A percentile compares a stretch with the other conserved stretches of the same genome.
phyloP scores from a whole-genome alignment of 2,888 invertebrate genomes.

The Hemistola chrysoprasaria region DNA sequence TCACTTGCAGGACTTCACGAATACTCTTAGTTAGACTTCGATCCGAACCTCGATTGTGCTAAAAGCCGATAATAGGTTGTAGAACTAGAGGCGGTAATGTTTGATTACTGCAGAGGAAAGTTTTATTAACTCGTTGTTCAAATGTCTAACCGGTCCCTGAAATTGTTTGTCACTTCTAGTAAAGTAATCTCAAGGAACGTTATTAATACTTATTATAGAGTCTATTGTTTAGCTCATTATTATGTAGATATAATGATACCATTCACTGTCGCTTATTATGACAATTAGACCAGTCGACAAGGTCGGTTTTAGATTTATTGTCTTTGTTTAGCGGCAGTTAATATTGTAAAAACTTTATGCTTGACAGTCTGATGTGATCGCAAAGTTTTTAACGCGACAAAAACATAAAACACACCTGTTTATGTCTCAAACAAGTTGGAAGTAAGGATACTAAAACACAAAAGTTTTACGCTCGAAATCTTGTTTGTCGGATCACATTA shows the following conservation, averaged over 20 bases:
- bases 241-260: slow-evolving; percentile 54
- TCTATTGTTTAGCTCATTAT: slow-evolving; percentile 52
- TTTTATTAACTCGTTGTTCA: slow-evolving; percentile 1
- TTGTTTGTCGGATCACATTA: too few species aligned
- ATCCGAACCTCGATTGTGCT: slow-evolving; percentile 45
- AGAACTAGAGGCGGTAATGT: slow-evolving; percentile 28
- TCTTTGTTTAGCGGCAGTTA: slow-evolving; percentile 6
- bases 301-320: slow-evolving; percentile 42
- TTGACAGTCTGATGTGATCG: slow-evolving; percentile 16
- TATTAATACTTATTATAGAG: too few species aligned
- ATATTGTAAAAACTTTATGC: slow-evolving; percentile 12
- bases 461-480: too few species aligned
- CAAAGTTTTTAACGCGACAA: slow-evolving; percentile 6
- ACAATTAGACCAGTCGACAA: slow-evolving; percentile 52
- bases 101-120: slow-evolving; percentile 13
- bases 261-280: slow-evolving; percentile 51
- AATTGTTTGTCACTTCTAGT: slow-evolving; percentile 11
- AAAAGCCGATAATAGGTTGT: slow-evolving; percentile 33
- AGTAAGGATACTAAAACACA: background rate
- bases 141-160: slow-evolving; percentile 20
- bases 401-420: slow-evolving; percentile 10
- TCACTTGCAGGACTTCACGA: slow-evolving; percentile 62
- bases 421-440: background rate
- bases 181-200: too few species aligned
- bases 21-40: slow-evolving; percentile 52